Evolutionary conservation across 2,113 vertebrate species (phyloP).

Genomic region (human): GRCh38 chr12:93089001-93089500

Average conservation of each 20-base stretch:
- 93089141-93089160: neutral
- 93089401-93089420: slow-evolving; percentile 2
- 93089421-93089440: slow-evolving; percentile 20
- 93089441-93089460: neutral
- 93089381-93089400: neutral
- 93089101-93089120: neutral
- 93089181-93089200: neutral
- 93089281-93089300: neutral
- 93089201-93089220: neutral
- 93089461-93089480: neutral
- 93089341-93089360: neutral
- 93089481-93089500: neutral
- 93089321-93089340: neutral
- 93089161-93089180: neutral
- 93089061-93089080: neutral
- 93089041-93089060: neutral
- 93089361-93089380: neutral
- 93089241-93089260: neutral
- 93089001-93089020: neutral
- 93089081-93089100: neutral
- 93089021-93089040: neutral
- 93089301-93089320: neutral
- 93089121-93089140: neutral
- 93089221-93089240: neutral
- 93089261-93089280: neutral